Evolutionary conservation across 2,888 invertebrate species (phyloP), one percentile per base, ranked within the genome.

Genomic region (Ellobium chinense): DNA sequence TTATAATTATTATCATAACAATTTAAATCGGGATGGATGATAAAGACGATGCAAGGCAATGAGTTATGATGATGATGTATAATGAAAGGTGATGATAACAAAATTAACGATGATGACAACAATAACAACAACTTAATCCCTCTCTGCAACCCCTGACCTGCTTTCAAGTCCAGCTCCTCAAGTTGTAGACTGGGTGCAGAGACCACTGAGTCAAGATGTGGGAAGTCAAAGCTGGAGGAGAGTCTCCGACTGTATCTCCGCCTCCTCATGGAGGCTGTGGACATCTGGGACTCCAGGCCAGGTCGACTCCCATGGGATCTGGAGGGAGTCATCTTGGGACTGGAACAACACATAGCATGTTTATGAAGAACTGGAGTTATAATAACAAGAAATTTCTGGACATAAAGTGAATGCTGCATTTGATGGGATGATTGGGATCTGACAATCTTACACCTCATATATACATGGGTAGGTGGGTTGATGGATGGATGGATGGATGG

Each of bases 161-260:
- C 56, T 0, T 73, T 69, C 1, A 68, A 36, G 58, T 85, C 85
- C 1, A 87, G 39, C 2, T 85, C 82, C 5, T 87, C 84, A 66
- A 78, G 56, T 21, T 85, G 82, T 36, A 81, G 73, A 18, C 85
- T 85, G 1, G 85, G 80, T 36, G 68, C 73, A 39, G 82, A 77
- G 5, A 82, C 81, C 31, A 87, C 80, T 1, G 85, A 84, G 66
- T 88, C 85, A 2, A 81, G 68, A 78, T 88, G 88, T 27, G 85
- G 83, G 1, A 87, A 78, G 79, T 86, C 85, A 36, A 88, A 85
- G 81, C 87, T 88, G 18, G 87, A 86, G 73, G 84, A 80, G 2
- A 85, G 29, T n/a, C 80, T 54, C 31, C 70, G 72, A 9, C 69
- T 70, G 9, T 63, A 66, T 37, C 68, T 36, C 2, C 75, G 76